These are phyloP conservation scores for Pasiphila rectangulata DNA, from an alignment of 2,888 invertebrate genomes.

Conservation along the genomic window DNA sequence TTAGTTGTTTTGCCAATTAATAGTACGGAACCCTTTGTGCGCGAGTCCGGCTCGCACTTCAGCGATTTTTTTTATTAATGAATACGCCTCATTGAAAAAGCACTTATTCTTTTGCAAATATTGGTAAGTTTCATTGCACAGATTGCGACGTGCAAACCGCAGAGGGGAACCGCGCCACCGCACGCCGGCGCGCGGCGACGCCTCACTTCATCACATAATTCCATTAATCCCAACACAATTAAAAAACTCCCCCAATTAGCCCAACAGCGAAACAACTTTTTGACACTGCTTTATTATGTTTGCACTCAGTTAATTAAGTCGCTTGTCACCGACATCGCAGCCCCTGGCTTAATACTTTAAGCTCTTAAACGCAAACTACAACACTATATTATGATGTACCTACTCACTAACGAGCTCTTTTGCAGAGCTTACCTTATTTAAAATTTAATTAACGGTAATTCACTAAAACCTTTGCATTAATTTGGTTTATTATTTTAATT, in stretches of 20 bases:
- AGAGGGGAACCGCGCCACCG: background rate
- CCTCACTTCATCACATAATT: slow-evolving; percentile 20
- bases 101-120: background rate
- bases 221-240: slow-evolving; percentile 28
- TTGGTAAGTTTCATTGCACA: slow-evolving; percentile 2
- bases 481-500: slow-evolving; percentile 18
- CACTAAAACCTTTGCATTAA: slow-evolving; percentile 36
- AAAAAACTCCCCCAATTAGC: slow-evolving; percentile 26
- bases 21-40: too few species aligned
- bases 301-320: slow-evolving; percentile 65
- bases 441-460: slow-evolving; percentile 60
- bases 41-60: too few species aligned
- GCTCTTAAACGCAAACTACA: slow-evolving; percentile 67
- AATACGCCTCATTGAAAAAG: too few species aligned
- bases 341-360: slow-evolving; percentile 64
- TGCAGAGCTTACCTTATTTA: slow-evolving; percentile 49
- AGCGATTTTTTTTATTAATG: too few species aligned
- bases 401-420: slow-evolving; percentile 58
- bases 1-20: too few species aligned
- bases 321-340: slow-evolving; percentile 63
- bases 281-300: slow-evolving; percentile 52
- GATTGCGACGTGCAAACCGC: background rate
- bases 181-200: slow-evolving; percentile 1
- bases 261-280: slow-evolving; percentile 41
- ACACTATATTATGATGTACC: slow-evolving; percentile 59